Evolutionary conservation across 2,113 vertebrate genomes (phyloP).

Genomic region (Pandion haliaetus): DNA sequence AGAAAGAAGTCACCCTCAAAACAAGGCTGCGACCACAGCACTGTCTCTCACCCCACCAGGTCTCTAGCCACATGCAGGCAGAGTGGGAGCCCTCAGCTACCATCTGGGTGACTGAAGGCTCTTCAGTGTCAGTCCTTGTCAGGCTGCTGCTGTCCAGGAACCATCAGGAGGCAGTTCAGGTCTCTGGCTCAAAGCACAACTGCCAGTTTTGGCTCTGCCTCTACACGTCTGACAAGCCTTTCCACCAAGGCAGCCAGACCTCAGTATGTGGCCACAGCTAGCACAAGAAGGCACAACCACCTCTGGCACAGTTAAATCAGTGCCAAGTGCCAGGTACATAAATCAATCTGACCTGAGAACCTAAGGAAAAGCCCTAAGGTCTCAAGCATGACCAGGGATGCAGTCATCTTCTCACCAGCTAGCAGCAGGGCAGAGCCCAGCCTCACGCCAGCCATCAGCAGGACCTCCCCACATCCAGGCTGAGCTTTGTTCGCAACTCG

Average conservation of each 20-base stretch:
- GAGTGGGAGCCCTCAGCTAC: rapidly evolving
- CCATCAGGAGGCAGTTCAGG: background rate
- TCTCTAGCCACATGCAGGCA: background rate
- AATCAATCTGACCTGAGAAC: background rate
- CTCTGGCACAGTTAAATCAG: background rate
- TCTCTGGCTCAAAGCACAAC: background rate
- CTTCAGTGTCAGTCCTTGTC: background rate
- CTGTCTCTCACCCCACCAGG: background rate
- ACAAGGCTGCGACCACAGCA: rapidly evolving
- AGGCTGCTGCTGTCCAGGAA: background rate
- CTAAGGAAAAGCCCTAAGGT: background rate
- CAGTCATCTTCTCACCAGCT: background rate
- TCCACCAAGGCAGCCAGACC: background rate
- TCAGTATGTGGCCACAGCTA: background rate
- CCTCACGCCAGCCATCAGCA: background rate
- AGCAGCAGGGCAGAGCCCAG: background rate
- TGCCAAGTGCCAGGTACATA: background rate
- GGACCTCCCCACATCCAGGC: background rate
- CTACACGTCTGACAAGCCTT: background rate
- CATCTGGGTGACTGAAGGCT: rapidly evolving
- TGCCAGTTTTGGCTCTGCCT: background rate
- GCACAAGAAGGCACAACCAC: background rate
- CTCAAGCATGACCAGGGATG: rapidly evolving
- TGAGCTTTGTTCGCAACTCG: background rate
- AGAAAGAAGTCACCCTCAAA: background rate